Evolutionary conservation across 2,113 vertebrate genomes (phyloP).

Genomic region (Cyrtonyx montezumae): DNA sequence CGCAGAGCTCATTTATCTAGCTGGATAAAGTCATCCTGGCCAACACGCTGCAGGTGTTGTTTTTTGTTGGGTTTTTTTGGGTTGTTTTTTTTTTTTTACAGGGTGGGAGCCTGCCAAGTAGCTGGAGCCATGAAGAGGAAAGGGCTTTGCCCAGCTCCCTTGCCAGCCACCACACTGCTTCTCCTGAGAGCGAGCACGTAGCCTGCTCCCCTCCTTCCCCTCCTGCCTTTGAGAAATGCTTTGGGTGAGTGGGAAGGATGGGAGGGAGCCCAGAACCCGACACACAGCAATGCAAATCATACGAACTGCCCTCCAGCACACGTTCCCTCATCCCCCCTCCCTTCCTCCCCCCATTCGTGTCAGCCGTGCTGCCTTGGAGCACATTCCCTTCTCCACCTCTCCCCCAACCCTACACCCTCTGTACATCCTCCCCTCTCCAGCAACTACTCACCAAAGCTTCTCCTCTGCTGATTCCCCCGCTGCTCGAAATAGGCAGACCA

Average conservation of each 20-base stretch:
- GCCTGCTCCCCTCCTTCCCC: neutral
- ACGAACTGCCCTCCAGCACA: neutral
- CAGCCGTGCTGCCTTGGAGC: neutral
- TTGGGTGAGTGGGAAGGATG: neutral
- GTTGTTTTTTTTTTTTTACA: neutral
- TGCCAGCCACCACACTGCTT: neutral
- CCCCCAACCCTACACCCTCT: neutral
- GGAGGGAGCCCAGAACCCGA: neutral
- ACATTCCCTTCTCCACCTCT: neutral
- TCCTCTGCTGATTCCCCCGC: slow-evolving; percentile 14
- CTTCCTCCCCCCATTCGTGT: fast-evolving
- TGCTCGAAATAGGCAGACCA: slow-evolving; percentile 23
- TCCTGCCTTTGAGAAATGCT: neutral
- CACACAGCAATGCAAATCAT: neutral
- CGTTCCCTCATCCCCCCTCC: neutral
- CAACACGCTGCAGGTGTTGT: neutral
- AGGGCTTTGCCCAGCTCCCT: neutral
- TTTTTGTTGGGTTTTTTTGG: too few species aligned
- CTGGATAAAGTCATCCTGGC: neutral
- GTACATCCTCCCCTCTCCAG: neutral
- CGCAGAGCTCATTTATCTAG: neutral
- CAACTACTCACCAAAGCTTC: slow-evolving; percentile 33
- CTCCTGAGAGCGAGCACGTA: neutral
- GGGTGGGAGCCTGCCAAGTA: neutral
- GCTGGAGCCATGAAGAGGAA: neutral